Evolutionary conservation across 2,888 invertebrate species (phyloP).

Genomic region (Matsumyia berberina): DNA sequence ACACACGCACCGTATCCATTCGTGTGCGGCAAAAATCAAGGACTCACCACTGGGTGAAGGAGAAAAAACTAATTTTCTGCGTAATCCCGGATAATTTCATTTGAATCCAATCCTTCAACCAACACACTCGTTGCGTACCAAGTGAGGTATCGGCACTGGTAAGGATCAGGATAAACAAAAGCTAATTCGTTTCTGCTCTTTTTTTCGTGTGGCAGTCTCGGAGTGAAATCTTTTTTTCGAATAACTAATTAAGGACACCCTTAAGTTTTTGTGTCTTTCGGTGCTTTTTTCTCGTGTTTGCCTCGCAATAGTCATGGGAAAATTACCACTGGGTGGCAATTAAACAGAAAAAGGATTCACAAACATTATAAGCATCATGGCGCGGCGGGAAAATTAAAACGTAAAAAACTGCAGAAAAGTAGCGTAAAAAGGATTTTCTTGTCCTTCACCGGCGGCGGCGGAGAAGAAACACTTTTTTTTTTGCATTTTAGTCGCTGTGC

Average conservation of each 20-base stretch:
- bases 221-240: constrained; percentile 58
- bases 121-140: constrained; percentile 5
- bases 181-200: constrained; percentile 67
- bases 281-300: constrained; percentile 11
- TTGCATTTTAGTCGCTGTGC: constrained; percentile 44
- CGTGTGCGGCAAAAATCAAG: constrained; percentile 53
- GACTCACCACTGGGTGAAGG: constrained; percentile 31
- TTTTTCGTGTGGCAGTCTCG: constrained; percentile 12
- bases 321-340: constrained; percentile 78
- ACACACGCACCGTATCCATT: constrained; percentile 13
- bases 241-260: constrained; percentile 73
- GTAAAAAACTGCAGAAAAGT: constrained; percentile 60
- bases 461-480: constrained; percentile 34
- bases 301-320: constrained; percentile 75
- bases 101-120: constrained; percentile 77
- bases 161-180: constrained; percentile 68
- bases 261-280: constrained; percentile 35
- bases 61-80: constrained; percentile 78
- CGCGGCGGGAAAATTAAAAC: constrained; percentile 1
- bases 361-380: constrained; percentile 76
- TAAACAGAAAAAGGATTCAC: constrained; percentile 71
- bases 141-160: constrained; percentile 31
- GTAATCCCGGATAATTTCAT: constrained; percentile 80
- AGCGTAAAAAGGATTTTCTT: constrained; percentile 79
- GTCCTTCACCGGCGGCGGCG: constrained; percentile 70